These are phyloP conservation scores for Loriculus beryllinus DNA, from an alignment of 2,797 vertebrate species.

Conservation along the genomic window DNA sequence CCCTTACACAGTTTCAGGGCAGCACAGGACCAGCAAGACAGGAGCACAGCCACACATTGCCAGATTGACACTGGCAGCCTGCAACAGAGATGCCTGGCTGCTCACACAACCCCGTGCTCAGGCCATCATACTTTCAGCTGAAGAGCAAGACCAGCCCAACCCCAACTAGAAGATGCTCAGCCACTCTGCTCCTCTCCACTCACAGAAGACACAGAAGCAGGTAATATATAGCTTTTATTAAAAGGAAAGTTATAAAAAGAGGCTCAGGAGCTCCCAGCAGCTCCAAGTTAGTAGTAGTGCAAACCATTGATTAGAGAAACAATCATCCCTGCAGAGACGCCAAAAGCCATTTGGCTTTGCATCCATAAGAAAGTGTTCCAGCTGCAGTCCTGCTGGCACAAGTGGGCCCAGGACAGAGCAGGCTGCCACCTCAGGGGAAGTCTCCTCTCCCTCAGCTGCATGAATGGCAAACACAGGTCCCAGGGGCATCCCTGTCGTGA, in stretches of 20 bases:
- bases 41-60: not conserved
- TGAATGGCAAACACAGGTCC: not conserved
- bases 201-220: not conserved
- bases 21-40: not conserved
- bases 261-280: conserved; percentile 29
- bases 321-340: conserved; percentile 44
- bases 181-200: not conserved
- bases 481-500: not conserved
- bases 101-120: not conserved
- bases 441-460: not conserved
- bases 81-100: not conserved
- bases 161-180: not conserved
- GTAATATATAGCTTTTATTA: conserved; percentile 65
- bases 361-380: conserved; percentile 4
- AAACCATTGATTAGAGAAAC: conserved; percentile 58
- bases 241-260: conserved; percentile 69
- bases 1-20: not conserved
- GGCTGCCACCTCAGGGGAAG: not conserved
- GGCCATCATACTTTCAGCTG: not conserved
- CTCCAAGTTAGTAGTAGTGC: conserved; percentile 56
- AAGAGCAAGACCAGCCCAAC: not conserved
- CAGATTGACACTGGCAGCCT: not conserved
- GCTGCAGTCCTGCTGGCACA: not conserved
- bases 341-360: conserved; percentile 4
- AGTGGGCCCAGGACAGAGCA: not conserved